Evolutionary conservation across 2,797 vertebrate genomes (phyloP).

Genomic region (Jordanella pulchra): DNA sequence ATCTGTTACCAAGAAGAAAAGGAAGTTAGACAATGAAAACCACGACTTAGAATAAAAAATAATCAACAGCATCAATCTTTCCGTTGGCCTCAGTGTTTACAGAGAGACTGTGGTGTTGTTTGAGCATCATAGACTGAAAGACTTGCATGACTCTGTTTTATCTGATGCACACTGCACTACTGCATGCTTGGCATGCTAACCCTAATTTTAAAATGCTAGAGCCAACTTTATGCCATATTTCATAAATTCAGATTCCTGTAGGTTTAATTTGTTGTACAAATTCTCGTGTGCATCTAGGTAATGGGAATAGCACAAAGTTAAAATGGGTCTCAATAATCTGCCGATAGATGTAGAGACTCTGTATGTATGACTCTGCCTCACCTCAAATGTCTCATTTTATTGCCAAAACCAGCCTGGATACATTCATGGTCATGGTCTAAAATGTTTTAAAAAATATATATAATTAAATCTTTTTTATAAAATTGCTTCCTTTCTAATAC

Average conservation of each 20-base stretch:
- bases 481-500: too few relatives aligned
- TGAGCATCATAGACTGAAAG: neutral
- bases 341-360: too few relatives aligned
- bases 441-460: too few relatives aligned
- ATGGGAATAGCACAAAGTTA: neutral
- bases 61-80: conserved; percentile 6
- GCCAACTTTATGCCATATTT: neutral
- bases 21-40: neutral
- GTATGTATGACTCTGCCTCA: too few relatives aligned
- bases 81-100: conserved; percentile 5
- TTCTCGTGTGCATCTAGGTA: neutral
- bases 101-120: neutral
- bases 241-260: neutral
- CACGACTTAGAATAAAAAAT: conserved; percentile 6
- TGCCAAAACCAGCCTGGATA: too few relatives aligned
- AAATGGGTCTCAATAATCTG: neutral
- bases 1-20: neutral
- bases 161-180: conserved; percentile 6
- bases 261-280: neutral
- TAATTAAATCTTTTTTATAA: too few relatives aligned
- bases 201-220: neutral
- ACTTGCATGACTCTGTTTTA: conserved; percentile 6
- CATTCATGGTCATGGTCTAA: too few relatives aligned
- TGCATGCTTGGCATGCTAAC: neutral
- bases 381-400: too few relatives aligned